Percentiles rank a stretch among this genome's conserved stretches.
Conservation (phyloP, 2,113 vertebrate genomes). For the Aegithalos caudatus region DNA sequence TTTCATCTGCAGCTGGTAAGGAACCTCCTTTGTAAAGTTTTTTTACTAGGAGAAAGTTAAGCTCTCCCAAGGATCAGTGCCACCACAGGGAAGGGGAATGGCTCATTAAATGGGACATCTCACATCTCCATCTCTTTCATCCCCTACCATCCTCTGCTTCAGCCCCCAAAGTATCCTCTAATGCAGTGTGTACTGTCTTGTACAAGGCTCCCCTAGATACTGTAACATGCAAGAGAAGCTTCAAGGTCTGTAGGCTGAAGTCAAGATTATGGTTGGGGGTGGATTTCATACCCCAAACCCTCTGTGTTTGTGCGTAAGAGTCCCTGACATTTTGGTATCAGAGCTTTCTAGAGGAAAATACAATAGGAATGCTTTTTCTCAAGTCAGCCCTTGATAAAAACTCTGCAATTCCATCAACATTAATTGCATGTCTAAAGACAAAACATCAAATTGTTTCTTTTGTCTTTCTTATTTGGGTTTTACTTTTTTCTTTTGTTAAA, state of each 20-base stretch:
- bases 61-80: slow-evolving; percentile 9
- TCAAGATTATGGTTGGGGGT: background rate
- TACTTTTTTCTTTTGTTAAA: background rate
- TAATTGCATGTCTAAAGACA: background rate
- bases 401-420: background rate
- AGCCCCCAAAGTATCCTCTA: background rate
- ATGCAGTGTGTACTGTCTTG: background rate
- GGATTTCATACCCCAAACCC: background rate
- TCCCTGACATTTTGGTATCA: background rate
- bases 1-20: slow-evolving; percentile 34
- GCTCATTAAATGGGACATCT: background rate
- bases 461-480: background rate
- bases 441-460: background rate
- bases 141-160: background rate
- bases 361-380: background rate
- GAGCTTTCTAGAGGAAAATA: background rate
- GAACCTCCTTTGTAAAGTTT: background rate
- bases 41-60: background rate
- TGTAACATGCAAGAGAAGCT: background rate
- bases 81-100: slow-evolving; percentile 10
- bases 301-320: background rate
- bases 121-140: slow-evolving; percentile 41
- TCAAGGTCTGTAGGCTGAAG: background rate
- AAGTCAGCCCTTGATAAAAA: background rate
- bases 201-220: background rate